phyloP scores from a whole-genome alignment of 2,113 vertebrate species.

The Solea solea region DNA sequence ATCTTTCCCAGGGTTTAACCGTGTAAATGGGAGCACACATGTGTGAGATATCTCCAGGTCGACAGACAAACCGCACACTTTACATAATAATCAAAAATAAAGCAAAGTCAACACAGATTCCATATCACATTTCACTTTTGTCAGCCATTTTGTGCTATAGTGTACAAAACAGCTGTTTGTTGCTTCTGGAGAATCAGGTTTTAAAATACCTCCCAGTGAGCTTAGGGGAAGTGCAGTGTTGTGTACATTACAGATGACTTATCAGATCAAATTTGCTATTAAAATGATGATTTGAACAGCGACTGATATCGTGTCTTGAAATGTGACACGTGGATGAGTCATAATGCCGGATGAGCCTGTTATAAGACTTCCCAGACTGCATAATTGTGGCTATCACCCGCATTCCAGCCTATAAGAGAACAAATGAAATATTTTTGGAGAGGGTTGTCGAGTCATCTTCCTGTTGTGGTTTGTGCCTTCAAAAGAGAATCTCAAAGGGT shows the following conservation, averaged over 20 bases:
- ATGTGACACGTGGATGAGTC: neutral
- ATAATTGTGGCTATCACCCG: conserved; percentile 32
- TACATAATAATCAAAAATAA: neutral
- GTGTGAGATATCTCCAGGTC: conserved; percentile 26
- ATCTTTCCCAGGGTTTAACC: conserved; percentile 38
- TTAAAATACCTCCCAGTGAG: no score
- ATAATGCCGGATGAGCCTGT: conserved; percentile 56
- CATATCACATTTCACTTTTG: neutral
- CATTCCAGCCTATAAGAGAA: conserved; percentile 55
- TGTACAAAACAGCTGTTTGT: no score
- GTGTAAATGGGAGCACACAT: conserved; percentile 17
- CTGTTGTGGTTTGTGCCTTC: conserved; percentile 42
- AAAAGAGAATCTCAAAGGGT: conserved; percentile 55
- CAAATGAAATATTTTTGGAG: conserved; percentile 65
- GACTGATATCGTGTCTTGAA: no score
- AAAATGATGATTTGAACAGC: neutral
- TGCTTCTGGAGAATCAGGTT: neutral
- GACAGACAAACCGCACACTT: neutral
- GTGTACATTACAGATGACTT: no score
- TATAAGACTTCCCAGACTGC: conserved; percentile 60
- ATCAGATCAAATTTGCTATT: no score
- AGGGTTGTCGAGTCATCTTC: conserved; percentile 38
- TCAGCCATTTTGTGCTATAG: neutral
- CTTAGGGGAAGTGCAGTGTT: no score
- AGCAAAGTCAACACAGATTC: no score